Evolutionary conservation across 2,888 invertebrate species (phyloP).

Genomic region (Clistopyga incitator): DNA sequence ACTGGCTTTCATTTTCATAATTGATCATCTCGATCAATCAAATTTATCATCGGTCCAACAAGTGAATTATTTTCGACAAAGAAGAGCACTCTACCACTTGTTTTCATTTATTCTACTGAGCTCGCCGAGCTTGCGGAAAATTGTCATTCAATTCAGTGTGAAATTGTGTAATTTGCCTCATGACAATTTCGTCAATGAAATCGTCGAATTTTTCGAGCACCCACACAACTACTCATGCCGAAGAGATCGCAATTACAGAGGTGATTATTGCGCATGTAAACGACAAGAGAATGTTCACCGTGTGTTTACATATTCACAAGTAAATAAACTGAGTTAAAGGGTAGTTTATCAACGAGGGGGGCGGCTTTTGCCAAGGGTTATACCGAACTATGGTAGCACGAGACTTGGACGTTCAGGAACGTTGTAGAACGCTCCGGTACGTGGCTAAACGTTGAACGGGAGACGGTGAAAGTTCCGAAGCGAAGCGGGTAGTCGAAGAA

Average conservation of each 20-base stretch:
- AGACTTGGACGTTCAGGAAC: slow-evolving; percentile 34
- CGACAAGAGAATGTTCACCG: slow-evolving; percentile 29
- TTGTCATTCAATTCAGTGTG: too few relatives aligned
- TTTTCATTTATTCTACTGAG: too few relatives aligned
- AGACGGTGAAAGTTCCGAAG: slow-evolving; percentile 2
- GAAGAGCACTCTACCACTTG: too few relatives aligned
- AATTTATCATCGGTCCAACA: too few relatives aligned
- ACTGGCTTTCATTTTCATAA: too few relatives aligned
- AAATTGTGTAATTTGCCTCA: too few relatives aligned
- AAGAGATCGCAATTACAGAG: slow-evolving; percentile 17
- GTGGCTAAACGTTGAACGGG: slow-evolving; percentile 52
- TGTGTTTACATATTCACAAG: slow-evolving; percentile 62
- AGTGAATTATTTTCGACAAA: too few relatives aligned
- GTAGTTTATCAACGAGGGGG: slow-evolving; percentile 1
- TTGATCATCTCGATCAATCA: too few relatives aligned
- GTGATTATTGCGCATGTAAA: slow-evolving; percentile 57
- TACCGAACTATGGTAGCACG: slow-evolving; percentile 12
- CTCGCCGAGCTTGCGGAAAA: too few relatives aligned
- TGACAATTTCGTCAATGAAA: neutral
- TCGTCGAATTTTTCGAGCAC: neutral
- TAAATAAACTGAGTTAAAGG: slow-evolving; percentile 50
- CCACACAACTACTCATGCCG: neutral
- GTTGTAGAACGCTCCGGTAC: slow-evolving; percentile 43
- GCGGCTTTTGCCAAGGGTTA: neutral
- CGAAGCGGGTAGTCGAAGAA: slow-evolving; percentile 3